These are phyloP conservation scores for Melozone crissalis DNA, from an alignment of 2,113 vertebrate genomes.

Conservation along the genomic window DNA sequence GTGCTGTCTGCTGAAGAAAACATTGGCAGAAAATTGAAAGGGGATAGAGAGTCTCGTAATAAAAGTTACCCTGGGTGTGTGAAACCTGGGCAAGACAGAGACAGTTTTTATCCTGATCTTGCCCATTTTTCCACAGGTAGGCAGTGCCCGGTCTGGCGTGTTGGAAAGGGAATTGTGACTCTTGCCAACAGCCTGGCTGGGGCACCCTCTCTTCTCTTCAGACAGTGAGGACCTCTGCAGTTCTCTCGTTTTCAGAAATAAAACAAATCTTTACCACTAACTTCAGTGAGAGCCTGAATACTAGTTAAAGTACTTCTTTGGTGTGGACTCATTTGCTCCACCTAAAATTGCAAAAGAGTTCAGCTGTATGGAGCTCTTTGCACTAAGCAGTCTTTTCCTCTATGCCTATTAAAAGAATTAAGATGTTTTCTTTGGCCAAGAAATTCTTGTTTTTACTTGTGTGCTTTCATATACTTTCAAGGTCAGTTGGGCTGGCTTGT, in stretches of 20 bases:
- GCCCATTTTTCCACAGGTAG: background rate
- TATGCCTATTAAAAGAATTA: constrained; percentile 40
- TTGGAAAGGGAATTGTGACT: rapidly evolving
- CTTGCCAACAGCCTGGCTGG: background rate
- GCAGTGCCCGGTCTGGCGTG: rapidly evolving
- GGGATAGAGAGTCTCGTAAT: background rate
- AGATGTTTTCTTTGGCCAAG: constrained; percentile 47
- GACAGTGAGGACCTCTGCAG: background rate
- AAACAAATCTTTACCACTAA: background rate
- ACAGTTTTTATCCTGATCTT: background rate
- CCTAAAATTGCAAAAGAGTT: background rate
- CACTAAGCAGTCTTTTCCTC: background rate
- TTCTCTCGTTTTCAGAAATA: background rate
- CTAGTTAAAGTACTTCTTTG: background rate
- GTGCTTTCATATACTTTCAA: constrained; percentile 24
- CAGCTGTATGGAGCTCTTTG: background rate
- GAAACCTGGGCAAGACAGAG: background rate
- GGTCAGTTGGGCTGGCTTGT: constrained; percentile 22
- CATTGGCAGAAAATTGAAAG: background rate
- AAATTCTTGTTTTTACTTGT: constrained; percentile 24
- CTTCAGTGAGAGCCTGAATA: background rate
- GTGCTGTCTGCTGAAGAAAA: background rate
- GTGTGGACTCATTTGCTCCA: background rate
- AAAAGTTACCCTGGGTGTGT: background rate
- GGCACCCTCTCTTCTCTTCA: background rate